Base-by-base conservation (phyloP, 2,113 vertebrate genomes). In the Mesitornis unicolor region DNA sequence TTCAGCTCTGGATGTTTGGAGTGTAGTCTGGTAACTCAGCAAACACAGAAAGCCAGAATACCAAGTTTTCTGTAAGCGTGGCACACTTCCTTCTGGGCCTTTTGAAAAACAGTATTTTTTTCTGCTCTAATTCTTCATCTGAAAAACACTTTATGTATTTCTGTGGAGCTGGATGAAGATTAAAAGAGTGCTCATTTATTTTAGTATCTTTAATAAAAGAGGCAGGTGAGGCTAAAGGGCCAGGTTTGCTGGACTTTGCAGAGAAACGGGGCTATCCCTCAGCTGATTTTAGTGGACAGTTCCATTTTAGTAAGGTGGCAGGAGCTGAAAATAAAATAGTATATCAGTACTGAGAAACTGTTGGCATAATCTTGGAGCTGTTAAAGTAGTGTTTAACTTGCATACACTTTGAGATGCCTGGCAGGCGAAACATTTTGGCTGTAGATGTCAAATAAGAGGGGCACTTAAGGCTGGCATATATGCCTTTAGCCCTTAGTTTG, bases 371-470 rank as follows among this genome's bases (percentile, higher is more conserved):
- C 51, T 80, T 81, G 43, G 14, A 78, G 22, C 38, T 89, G 17
- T 73, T 86, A 36, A 38, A 91, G 45, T 63, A 53, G 33, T 3
- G 2, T 90, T 75, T 81, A 84, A 61, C 16, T 85, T 48, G 8
- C 22, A 22, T 86, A 33, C 1, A 3, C 16, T 80, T 84, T 20
- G 33, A 77, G 26, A 11, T 25, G 4, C 50, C 33, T 84, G 21
- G 11, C 84, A 89, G n/a, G 18, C 69, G 36, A 61, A 65, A 36
- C 2, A 2, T 56, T 91, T 83, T 81, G 29, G 14, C 42, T 81
- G 16, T 31, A 33, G 0, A 0, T 50, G 21, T 86, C 8, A 47
- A 68, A 40, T 76, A 6, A 65, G 59, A 36, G 3, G 7, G 20
- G 5, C 22, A 9, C 16, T 84, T 13, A 84, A 53, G 28, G 12